Percentiles rank a stretch among this genome's conserved stretches.
Evolutionary conservation across 1,140 invertebrate species (phyloP).

Genomic region (Ericerus pela): DNA sequence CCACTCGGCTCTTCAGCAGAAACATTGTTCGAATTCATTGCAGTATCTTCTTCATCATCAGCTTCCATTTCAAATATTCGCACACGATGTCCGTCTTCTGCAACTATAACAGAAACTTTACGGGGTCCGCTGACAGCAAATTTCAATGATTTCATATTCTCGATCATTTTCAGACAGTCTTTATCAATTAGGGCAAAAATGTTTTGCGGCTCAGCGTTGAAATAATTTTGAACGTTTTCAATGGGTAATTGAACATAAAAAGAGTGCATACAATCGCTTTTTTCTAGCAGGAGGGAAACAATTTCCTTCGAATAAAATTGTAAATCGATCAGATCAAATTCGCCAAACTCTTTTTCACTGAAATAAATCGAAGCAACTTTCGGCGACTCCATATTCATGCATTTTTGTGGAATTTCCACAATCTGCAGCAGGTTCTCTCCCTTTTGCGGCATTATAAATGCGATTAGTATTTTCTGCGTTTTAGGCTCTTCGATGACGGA

Average conservation of each 20-base stretch:
- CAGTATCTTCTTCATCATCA: conserved; percentile 74
- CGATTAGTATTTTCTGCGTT: conserved; percentile 1
- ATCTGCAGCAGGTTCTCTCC: conserved; percentile 8
- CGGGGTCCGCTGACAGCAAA: conserved; percentile 74
- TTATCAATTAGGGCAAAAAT: neutral
- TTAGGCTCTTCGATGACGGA: conserved; percentile 15
- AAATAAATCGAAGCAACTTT: neutral
- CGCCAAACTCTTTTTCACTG: neutral
- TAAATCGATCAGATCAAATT: neutral
- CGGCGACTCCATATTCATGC: neutral
- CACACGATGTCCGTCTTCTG: conserved; percentile 61
- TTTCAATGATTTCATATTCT: conserved; percentile 52
- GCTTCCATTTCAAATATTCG: conserved; percentile 81
- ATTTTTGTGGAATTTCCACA: neutral
- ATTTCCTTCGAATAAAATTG: conserved; percentile 69
- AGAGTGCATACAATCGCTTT: conserved; percentile 31
- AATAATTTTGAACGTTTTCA: conserved; percentile 31
- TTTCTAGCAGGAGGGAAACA: conserved; percentile 56
- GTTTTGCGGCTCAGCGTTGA: neutral
- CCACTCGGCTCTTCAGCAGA: neutral
- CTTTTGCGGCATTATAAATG: conserved; percentile 7
- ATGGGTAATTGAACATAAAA: conserved; percentile 51
- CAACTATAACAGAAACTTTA: conserved; percentile 74
- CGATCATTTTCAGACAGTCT: conserved; percentile 33
- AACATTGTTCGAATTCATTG: conserved; percentile 31